These are phyloP conservation scores for Ptilodon capucinus DNA, from an alignment of 2,888 invertebrate genomes.

Conservation along the genomic window DNA sequence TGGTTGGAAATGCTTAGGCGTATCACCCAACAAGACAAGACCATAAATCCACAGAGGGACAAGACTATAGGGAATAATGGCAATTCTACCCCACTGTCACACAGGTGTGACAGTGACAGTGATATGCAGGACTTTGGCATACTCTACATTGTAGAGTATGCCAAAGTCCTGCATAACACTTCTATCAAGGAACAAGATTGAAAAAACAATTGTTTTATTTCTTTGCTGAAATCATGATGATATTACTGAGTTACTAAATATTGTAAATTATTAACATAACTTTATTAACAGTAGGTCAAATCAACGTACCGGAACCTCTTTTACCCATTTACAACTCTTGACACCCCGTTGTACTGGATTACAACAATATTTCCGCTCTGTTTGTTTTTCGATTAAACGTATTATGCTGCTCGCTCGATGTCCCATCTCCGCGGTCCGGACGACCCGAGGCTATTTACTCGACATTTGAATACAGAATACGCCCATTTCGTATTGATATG, in stretches of 20 bases:
- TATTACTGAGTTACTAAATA: background rate
- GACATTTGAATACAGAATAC: conserved; percentile 44
- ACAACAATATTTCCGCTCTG: conserved; percentile 44
- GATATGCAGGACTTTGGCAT: too few species aligned
- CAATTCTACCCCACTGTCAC: too few species aligned
- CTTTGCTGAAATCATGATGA: background rate
- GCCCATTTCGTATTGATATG: conserved; percentile 44
- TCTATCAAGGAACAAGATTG: too few species aligned
- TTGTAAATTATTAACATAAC: too few species aligned
- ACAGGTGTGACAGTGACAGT: too few species aligned
- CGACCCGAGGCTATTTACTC: conserved; percentile 44
- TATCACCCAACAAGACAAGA: too few species aligned
- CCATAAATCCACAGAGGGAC: too few species aligned
- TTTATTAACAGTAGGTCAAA: background rate
- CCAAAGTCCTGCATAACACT: too few species aligned
- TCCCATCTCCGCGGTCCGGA: conserved; percentile 30
- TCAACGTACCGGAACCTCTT: background rate
- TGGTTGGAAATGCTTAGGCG: too few species aligned
- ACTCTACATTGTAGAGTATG: too few species aligned
- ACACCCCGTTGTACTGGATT: conserved; percentile 10
- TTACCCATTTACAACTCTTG: background rate
- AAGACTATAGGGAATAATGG: too few species aligned
- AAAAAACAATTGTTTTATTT: background rate
- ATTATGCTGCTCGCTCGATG: conserved; percentile 36
- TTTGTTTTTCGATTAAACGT: conserved; percentile 61